Percentiles rank a stretch among this genome's conserved stretches.
phyloP scores from a whole-genome alignment of 2,113 vertebrate species.

The Abramis brama region DNA sequence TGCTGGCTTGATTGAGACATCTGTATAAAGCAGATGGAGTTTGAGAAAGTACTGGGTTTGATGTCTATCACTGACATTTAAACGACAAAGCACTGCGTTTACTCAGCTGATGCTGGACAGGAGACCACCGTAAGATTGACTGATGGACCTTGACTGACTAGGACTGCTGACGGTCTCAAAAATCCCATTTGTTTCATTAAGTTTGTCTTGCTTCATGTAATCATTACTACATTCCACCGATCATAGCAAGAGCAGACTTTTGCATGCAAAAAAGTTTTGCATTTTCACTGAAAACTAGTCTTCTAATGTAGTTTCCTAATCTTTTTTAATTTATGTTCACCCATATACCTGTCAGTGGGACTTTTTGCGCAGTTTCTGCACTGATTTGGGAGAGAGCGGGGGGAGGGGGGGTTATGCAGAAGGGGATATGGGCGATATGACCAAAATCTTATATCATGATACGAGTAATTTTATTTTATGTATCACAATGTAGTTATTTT shows the following conservation, averaged over 20 bases:
- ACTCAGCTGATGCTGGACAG: constrained; percentile 47
- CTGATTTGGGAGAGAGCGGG: not conserved
- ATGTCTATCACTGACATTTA: constrained; percentile 65
- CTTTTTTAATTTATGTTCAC: not conserved
- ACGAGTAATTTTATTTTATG: too few species aligned
- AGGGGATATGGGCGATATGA: too few species aligned
- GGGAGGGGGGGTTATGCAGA: not conserved
- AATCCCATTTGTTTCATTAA: constrained; percentile 46
- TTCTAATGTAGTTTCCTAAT: not conserved
- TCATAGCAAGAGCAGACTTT: not conserved
- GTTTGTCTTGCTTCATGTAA: constrained; percentile 1
- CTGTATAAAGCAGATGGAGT: constrained; percentile 66
- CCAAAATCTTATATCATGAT: too few species aligned
- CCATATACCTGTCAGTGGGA: not conserved
- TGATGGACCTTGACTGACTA: constrained; percentile 39
- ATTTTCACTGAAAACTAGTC: not conserved
- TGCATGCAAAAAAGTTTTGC: not conserved
- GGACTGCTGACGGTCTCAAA: constrained; percentile 33
- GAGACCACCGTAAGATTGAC: constrained; percentile 44
- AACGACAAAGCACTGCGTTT: constrained; percentile 59
- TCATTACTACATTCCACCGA: not conserved
- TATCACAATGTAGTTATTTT: too few species aligned
- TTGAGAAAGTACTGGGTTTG: constrained; percentile 57
- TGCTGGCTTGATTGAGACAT: constrained; percentile 68
- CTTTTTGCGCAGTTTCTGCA: not conserved